Conservation (phyloP, 37 sponge, comb jelly and placozoan genomes). For the Agelas oroides region DNA sequence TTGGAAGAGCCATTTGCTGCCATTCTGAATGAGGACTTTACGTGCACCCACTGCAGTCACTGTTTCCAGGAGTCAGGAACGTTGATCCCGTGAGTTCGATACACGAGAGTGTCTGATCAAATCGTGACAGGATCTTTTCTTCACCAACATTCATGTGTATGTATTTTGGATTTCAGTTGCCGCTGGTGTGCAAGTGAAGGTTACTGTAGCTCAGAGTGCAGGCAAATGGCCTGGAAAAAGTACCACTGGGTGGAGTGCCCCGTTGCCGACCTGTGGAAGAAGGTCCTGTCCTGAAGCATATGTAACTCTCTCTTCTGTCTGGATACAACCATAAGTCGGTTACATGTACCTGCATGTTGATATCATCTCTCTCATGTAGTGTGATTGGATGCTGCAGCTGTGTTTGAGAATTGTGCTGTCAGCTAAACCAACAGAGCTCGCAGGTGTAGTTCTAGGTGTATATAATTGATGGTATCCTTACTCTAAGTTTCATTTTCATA, state of each 20-base stretch:
- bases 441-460: neutral
- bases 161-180: too few relatives aligned
- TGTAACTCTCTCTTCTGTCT: too few relatives aligned
- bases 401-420: conserved; percentile 24
- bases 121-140: neutral
- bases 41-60: conserved; percentile 37
- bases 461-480: too few relatives aligned
- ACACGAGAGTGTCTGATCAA: neutral
- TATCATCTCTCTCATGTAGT: conserved; percentile 4
- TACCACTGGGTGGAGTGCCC: conserved; percentile 72
- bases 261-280: conserved; percentile 4
- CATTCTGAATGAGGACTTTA: conserved; percentile 32
- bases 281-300: too few relatives aligned
- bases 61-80: conserved; percentile 21
- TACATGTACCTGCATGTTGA: neutral
- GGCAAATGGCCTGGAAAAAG: conserved; percentile 31
- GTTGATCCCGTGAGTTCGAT: conserved; percentile 46
- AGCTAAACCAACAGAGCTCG: conserved; percentile 6
- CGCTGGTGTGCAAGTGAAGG: conserved; percentile 33
- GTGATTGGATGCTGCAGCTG: conserved; percentile 21
- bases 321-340: too few relatives aligned
- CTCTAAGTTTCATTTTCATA: too few relatives aligned
- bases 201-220: conserved; percentile 49
- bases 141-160: neutral
- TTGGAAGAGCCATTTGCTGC: conserved; percentile 52